phyloP scores from a whole-genome alignment of 92 coral and sea anemone species.

The Heliopora coerulea region DNA sequence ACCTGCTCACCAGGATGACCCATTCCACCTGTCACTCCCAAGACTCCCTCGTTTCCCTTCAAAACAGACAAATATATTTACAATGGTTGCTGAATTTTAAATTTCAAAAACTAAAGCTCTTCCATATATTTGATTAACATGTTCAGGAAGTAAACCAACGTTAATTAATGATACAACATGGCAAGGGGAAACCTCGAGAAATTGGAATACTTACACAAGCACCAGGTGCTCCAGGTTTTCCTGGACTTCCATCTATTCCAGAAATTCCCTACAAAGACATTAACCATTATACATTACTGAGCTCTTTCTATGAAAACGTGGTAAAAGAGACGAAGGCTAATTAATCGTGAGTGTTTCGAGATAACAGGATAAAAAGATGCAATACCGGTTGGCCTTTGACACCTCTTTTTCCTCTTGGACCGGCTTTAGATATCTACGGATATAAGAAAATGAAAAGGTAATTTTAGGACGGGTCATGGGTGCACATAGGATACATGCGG shows the following conservation, averaged over 20 bases:
- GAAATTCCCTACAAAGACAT: conserved; percentile 5
- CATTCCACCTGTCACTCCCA: conserved; percentile 2
- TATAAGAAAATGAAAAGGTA: not conserved
- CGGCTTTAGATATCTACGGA: conserved; percentile 1
- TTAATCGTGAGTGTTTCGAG: too few species aligned
- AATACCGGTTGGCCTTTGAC: conserved; percentile 19
- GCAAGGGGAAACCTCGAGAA: too few species aligned
- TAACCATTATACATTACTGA: too few species aligned
- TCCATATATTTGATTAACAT: too few species aligned
- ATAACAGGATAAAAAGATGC: not conserved
- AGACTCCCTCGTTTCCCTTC: conserved; percentile 29
- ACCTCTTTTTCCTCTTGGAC: conserved; percentile 24
- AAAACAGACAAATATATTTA: not conserved
- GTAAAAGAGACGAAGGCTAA: too few species aligned
- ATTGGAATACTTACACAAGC: conserved; percentile 19
- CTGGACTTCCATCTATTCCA: conserved; percentile 2
- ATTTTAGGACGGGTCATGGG: too few species aligned
- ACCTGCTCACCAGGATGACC: conserved; percentile 27
- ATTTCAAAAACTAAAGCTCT: too few species aligned
- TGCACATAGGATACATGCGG: too few species aligned
- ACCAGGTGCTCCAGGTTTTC: conserved; percentile 16
- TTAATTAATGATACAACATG: too few species aligned
- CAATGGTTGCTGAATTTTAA: too few species aligned
- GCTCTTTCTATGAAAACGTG: too few species aligned
- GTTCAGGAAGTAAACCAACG: too few species aligned